phyloP scores from a whole-genome alignment of 35 echinoderm and acorn worm species.

The Eucidaris tribuloides region DNA sequence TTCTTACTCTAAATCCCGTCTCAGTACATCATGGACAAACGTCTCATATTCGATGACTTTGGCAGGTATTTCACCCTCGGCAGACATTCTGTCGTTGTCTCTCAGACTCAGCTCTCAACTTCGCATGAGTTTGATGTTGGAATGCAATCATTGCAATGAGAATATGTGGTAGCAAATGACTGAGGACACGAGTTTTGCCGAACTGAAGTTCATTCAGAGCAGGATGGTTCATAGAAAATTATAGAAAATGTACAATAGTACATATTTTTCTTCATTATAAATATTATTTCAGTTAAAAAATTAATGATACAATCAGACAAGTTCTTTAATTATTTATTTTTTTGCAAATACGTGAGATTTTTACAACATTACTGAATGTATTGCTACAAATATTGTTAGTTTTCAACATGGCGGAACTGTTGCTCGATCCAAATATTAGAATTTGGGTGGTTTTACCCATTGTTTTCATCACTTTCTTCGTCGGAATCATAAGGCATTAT shows the following conservation, averaged over 20 bases:
- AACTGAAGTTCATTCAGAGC: too few relatives aligned
- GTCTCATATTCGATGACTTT: conserved; percentile 69
- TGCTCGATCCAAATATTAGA: conserved; percentile 85
- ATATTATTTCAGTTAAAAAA: background rate
- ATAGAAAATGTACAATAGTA: background rate
- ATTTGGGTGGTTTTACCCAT: conserved; percentile 94
- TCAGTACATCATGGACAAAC: conserved; percentile 73
- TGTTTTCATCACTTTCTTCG: conserved; percentile 95
- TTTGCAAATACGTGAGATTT: background rate
- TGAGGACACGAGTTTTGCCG: too few relatives aligned
- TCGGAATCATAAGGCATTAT: conserved; percentile 96
- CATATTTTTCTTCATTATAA: background rate
- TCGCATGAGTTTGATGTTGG: too few relatives aligned
- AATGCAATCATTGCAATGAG: too few relatives aligned
- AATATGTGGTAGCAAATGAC: too few relatives aligned
- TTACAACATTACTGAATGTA: background rate
- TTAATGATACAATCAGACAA: too few relatives aligned
- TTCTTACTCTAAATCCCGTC: conserved; percentile 66
- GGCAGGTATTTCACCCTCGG: background rate
- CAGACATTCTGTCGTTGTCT: conserved; percentile 38
- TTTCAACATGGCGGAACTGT: conserved; percentile 69
- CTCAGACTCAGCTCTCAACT: too few relatives aligned
- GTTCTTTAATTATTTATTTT: too few relatives aligned
- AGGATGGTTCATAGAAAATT: too few relatives aligned
- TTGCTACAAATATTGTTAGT: background rate